Evolutionary conservation across 2,888 invertebrate species (phyloP).

Genomic region (Camptogramma bilineatum): DNA sequence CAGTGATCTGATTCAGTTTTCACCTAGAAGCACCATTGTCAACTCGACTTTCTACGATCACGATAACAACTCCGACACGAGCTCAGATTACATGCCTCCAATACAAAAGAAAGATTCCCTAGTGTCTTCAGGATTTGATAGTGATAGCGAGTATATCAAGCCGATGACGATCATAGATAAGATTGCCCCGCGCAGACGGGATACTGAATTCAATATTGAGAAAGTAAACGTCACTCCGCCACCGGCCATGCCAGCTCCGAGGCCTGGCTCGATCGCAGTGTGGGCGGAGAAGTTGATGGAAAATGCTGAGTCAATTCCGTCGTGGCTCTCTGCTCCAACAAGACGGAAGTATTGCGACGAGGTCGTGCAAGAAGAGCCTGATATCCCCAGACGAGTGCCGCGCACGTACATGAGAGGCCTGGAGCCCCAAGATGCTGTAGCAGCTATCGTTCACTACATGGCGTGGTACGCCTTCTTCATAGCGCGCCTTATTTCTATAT

Average conservation of each 20-base stretch:
- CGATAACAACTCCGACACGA: constrained; percentile 61
- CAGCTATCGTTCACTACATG: constrained; percentile 88
- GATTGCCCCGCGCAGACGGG: constrained; percentile 68
- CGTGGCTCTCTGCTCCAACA: constrained; percentile 80
- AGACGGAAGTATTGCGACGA: constrained; percentile 71
- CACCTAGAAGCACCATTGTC: constrained; percentile 57
- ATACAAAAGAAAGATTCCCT: constrained; percentile 42
- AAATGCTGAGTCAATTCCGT: constrained; percentile 83
- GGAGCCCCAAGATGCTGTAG: constrained; percentile 90
- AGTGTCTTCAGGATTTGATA: constrained; percentile 55
- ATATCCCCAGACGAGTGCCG: constrained; percentile 71
- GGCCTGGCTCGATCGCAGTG: constrained; percentile 70
- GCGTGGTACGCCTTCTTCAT: constrained; percentile 92
- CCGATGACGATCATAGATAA: constrained; percentile 73
- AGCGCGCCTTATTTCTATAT: constrained; percentile 89
- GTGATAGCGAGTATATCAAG: constrained; percentile 71
- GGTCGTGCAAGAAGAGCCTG: constrained; percentile 69
- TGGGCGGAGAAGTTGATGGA: constrained; percentile 83
- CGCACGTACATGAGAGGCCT: constrained; percentile 87
- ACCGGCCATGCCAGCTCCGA: constrained; percentile 73
- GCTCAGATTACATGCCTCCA: constrained; percentile 68
- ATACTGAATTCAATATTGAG: constrained; percentile 67
- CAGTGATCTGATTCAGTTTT: constrained; percentile 76
- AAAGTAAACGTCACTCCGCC: constrained; percentile 80
- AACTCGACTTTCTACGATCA: constrained; percentile 59